Evolutionary conservation across 2,113 vertebrate genomes (phyloP).

Genomic region (Scopus umbretta): DNA sequence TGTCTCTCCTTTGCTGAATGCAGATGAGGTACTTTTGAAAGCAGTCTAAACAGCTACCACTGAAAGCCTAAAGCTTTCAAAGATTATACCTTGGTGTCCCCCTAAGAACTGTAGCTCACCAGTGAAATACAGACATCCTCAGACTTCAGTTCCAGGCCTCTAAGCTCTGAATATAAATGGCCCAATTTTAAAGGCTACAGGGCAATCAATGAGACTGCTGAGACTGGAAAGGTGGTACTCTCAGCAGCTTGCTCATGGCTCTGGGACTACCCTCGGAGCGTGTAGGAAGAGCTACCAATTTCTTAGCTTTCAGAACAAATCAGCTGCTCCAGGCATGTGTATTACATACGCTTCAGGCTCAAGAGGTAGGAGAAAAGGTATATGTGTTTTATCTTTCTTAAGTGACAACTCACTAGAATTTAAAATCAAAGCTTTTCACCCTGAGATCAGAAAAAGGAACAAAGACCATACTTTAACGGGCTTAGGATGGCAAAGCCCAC

Average conservation of each 20-base stretch:
- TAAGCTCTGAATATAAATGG: background rate
- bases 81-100: background rate
- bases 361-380: background rate
- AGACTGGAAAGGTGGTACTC: background rate
- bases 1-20: background rate
- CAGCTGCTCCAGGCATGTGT: accelerated
- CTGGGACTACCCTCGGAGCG: background rate
- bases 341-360: accelerated
- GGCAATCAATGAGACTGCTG: background rate
- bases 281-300: background rate
- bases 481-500: background rate
- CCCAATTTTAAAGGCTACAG: background rate
- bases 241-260: accelerated
- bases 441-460: background rate
- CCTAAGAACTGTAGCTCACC: background rate
- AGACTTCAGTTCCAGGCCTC: background rate
- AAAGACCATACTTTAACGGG: background rate
- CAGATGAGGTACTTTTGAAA: background rate
- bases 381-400: background rate
- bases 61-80: background rate
- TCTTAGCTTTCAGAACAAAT: background rate
- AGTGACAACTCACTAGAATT: background rate
- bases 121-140: background rate
- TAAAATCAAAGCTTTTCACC: background rate
- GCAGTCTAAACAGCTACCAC: background rate